Evolutionary conservation across 2,797 vertebrate species (phyloP).

Genomic region (Iguana delicatissima): DNA sequence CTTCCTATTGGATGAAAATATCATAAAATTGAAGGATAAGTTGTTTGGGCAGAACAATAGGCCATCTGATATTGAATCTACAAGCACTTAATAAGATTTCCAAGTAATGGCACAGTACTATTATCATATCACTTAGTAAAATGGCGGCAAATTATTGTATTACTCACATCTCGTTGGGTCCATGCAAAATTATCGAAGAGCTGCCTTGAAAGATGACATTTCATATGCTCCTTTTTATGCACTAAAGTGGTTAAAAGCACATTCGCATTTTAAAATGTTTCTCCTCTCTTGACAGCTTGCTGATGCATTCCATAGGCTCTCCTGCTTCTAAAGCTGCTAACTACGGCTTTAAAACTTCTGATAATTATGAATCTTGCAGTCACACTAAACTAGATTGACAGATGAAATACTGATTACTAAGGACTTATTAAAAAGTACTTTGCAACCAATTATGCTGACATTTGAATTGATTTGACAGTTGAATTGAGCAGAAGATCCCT

Average conservation of each 20-base stretch:
- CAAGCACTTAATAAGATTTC: slow-evolving; percentile 75
- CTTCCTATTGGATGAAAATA: slow-evolving; percentile 75
- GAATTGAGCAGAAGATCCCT: slow-evolving; percentile 73
- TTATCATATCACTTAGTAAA: slow-evolving; percentile 77
- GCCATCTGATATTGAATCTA: slow-evolving; percentile 74
- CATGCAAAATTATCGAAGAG: slow-evolving; percentile 68
- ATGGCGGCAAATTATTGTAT: slow-evolving; percentile 78
- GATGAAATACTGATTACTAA: slow-evolving; percentile 79
- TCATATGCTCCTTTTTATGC: slow-evolving; percentile 69
- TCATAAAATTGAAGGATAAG: slow-evolving; percentile 75
- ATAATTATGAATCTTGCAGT: slow-evolving; percentile 76
- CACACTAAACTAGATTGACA: slow-evolving; percentile 79
- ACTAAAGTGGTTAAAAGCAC: slow-evolving; percentile 76
- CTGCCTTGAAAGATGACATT: slow-evolving; percentile 75
- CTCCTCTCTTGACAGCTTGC: slow-evolving; percentile 74
- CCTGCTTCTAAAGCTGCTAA: slow-evolving; percentile 73
- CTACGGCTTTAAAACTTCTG: slow-evolving; percentile 75
- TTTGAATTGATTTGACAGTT: slow-evolving; percentile 80
- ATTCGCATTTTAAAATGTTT: slow-evolving; percentile 74
- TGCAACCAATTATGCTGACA: slow-evolving; percentile 79
- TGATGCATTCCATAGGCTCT: slow-evolving; percentile 66
- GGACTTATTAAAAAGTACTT: slow-evolving; percentile 79
- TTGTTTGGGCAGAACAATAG: slow-evolving; percentile 77
- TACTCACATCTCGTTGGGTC: slow-evolving; percentile 75
- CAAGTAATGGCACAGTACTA: slow-evolving; percentile 74